Percentiles rank a stretch among this genome's conserved stretches.
Evolutionary conservation across 2,113 vertebrate species (phyloP).

Genomic region (Boleophthalmus pectinirostris): DNA sequence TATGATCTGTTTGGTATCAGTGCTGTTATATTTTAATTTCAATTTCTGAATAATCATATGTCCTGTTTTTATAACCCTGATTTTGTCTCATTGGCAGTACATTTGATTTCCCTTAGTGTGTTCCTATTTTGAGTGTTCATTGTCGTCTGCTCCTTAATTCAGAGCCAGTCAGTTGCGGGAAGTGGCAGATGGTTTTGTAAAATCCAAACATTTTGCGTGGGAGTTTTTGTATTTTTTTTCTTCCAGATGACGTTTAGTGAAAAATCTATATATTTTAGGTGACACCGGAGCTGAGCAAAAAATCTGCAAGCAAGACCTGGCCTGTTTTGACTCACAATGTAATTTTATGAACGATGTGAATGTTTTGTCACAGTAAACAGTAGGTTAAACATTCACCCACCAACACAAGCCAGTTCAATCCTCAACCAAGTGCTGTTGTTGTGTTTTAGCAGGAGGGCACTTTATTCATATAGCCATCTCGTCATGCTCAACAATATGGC

Average conservation of each 20-base stretch:
- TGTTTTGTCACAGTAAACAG: no score
- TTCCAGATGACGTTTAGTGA: not conserved
- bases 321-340: not conserved
- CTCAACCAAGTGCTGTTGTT: no score
- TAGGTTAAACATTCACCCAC: no score
- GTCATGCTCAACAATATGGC: no score
- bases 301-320: not conserved
- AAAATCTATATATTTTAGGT: not conserved
- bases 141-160: not conserved
- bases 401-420: no score
- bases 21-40: not conserved
- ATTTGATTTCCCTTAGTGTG: not conserved
- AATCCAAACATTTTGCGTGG: not conserved
- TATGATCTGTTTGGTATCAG: not conserved
- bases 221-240: not conserved
- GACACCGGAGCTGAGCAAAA: not conserved
- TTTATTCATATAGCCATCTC: no score
- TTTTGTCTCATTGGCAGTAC: not conserved
- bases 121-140: not conserved
- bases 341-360: not conserved
- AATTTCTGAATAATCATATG: not conserved
- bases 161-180: not conserved
- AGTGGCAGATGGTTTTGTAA: conserved; percentile 4
- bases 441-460: no score
- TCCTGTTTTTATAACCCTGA: not conserved